Evolutionary conservation across 1,140 invertebrate species (phyloP).

Genomic region (Solen grandis): DNA sequence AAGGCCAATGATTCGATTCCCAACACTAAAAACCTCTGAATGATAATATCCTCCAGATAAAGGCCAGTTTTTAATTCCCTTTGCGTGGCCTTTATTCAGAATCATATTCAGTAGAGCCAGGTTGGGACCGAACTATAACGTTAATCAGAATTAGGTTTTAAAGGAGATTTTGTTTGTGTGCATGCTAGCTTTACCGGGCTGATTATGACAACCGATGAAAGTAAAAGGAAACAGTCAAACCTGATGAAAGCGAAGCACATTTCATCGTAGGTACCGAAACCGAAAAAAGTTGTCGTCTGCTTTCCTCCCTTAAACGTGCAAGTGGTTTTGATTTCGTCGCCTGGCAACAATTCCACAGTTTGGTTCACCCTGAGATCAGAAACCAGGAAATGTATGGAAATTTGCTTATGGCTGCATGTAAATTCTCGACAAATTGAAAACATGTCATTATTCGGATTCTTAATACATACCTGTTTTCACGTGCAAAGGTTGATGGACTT

Average conservation of each 20-base stretch:
- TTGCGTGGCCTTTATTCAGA: background rate
- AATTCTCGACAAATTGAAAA: no score
- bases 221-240: background rate
- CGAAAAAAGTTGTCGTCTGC: background rate
- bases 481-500: no score
- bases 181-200: background rate
- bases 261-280: background rate
- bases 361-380: background rate
- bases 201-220: background rate
- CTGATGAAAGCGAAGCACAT: slow-evolving; percentile 1
- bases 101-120: no score
- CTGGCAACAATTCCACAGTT: background rate
- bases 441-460: no score
- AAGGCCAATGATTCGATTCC: no score
- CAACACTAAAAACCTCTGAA: no score
- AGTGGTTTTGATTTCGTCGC: background rate
- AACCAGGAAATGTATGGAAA: no score
- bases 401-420: no score
- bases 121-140: no score
- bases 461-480: no score
- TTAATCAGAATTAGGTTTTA: background rate
- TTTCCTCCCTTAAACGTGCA: background rate
- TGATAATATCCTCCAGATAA: background rate
- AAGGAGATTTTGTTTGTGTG: background rate
- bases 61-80: background rate